phyloP scores from a whole-genome alignment of 1,140 invertebrate species.

The Heterodera schachtii region DNA sequence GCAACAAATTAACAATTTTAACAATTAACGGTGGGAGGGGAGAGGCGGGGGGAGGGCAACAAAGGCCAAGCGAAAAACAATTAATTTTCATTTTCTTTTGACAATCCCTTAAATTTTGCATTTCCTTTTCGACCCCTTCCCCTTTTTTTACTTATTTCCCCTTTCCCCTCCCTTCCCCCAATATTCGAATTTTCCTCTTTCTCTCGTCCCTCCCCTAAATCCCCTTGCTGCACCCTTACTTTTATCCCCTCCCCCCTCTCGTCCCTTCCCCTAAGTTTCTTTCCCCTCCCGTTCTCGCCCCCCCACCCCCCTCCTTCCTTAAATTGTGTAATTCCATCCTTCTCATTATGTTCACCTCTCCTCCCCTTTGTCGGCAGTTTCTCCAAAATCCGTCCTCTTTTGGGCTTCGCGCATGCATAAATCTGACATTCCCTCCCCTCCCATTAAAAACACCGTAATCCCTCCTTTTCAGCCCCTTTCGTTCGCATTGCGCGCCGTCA shows the following conservation, averaged over 20 bases:
- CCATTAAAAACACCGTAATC: slow-evolving; percentile 11
- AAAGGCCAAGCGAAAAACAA: too few species aligned
- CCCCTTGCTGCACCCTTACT: not conserved
- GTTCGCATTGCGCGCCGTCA: slow-evolving; percentile 9
- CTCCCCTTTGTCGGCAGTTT: not conserved
- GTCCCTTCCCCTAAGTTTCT: not conserved
- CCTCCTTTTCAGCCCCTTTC: not conserved
- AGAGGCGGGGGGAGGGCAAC: too few species aligned
- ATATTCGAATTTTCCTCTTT: too few species aligned
- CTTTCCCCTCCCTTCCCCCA: too few species aligned
- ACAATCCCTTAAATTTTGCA: too few species aligned
- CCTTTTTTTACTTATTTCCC: too few species aligned
- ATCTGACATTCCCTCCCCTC: not conserved
- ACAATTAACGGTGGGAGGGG: not conserved
- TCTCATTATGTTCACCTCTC: not conserved
- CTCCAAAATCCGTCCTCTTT: not conserved
- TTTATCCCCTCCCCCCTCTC: not conserved
- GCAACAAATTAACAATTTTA: not conserved
- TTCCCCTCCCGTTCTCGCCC: not conserved
- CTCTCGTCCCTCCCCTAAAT: too few species aligned
- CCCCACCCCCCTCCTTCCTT: not conserved
- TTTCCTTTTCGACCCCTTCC: too few species aligned
- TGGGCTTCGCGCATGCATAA: slow-evolving; percentile 16
- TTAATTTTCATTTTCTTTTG: too few species aligned
- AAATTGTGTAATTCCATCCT: not conserved